Conservation (phyloP, 2,113 vertebrate species). For the Solea solea region DNA sequence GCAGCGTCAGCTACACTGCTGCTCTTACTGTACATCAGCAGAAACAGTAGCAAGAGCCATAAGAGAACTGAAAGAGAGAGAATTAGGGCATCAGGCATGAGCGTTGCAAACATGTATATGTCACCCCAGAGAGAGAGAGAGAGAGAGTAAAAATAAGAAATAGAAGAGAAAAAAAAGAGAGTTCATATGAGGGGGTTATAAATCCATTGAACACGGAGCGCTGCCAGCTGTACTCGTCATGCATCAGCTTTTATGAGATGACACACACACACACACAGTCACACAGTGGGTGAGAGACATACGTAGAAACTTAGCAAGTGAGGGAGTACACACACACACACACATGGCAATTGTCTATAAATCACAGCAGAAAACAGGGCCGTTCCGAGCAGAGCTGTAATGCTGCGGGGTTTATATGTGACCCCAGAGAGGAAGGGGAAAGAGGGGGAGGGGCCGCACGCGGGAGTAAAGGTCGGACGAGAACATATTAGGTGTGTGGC, state of each 20-base stretch:
- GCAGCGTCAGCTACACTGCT: too few species aligned
- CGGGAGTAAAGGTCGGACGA: slow-evolving; percentile 4
- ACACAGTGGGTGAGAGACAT: slow-evolving; percentile 21
- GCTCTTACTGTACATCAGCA: background rate
- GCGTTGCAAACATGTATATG: slow-evolving; percentile 28
- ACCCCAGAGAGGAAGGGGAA: slow-evolving; percentile 49
- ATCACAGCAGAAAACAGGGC: slow-evolving; percentile 37
- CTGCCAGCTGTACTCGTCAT: slow-evolving; percentile 54
- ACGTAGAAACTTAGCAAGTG: slow-evolving; percentile 16
- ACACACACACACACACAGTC: slow-evolving; percentile 11
- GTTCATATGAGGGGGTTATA: slow-evolving; percentile 43
- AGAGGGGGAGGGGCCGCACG: background rate
- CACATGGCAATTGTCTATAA: slow-evolving; percentile 28
- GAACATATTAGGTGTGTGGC: slow-evolving; percentile 26
- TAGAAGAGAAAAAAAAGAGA: slow-evolving; percentile 33
- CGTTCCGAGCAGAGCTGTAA: slow-evolving; percentile 33
- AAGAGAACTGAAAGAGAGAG: background rate
- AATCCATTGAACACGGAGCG: slow-evolving; percentile 50
- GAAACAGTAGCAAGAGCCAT: background rate
- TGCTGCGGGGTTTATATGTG: slow-evolving; percentile 44
- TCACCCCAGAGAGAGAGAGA: slow-evolving; percentile 18
- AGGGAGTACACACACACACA: slow-evolving; percentile 27
- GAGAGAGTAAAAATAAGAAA: background rate
- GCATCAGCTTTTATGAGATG: slow-evolving; percentile 49
- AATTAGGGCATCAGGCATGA: slow-evolving; percentile 2